Conservation (phyloP, 2,888 invertebrate species). For the Pilophorus perplexus region DNA sequence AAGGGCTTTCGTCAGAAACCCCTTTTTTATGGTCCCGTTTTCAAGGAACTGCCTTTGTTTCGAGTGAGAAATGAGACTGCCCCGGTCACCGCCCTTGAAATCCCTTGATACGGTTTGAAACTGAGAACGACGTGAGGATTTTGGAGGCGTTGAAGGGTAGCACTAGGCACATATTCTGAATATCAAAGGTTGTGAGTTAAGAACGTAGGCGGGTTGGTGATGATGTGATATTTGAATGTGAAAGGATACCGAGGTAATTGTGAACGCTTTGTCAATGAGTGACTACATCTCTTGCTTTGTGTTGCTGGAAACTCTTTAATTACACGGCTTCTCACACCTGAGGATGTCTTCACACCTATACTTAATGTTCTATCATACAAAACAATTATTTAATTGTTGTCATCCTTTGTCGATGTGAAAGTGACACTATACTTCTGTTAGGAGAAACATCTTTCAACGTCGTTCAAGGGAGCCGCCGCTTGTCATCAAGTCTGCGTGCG, state of each 20-base stretch:
- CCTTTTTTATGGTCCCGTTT: background rate
- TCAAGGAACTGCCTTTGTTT: constrained; percentile 10
- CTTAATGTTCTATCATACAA: constrained; percentile 42
- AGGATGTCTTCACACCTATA: constrained; percentile 37
- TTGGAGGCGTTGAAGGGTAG: constrained; percentile 7
- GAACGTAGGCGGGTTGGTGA: constrained; percentile 24
- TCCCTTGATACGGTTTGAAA: constrained; percentile 10
- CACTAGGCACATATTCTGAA: constrained; percentile 24
- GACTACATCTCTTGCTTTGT: constrained; percentile 38
- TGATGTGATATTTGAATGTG: constrained; percentile 38
- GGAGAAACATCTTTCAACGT: constrained; percentile 13
- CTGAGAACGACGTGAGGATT: background rate
- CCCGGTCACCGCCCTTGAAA: constrained; percentile 4
- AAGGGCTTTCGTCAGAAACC: background rate
- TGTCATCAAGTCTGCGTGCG: constrained; percentile 6
- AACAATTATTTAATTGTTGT: constrained; percentile 42
- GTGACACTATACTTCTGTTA: constrained; percentile 21
- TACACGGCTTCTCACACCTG: constrained; percentile 36
- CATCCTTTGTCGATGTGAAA: constrained; percentile 39
- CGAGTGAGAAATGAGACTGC: background rate
- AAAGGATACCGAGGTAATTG: constrained; percentile 40
- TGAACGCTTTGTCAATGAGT: constrained; percentile 38
- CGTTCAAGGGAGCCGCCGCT: constrained; percentile 24
- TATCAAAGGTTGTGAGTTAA: constrained; percentile 29
- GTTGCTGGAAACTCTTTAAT: constrained; percentile 38